Evolutionary conservation across 2,113 vertebrate genomes (phyloP).

Genomic region (Aldabrachelys gigantea): DNA sequence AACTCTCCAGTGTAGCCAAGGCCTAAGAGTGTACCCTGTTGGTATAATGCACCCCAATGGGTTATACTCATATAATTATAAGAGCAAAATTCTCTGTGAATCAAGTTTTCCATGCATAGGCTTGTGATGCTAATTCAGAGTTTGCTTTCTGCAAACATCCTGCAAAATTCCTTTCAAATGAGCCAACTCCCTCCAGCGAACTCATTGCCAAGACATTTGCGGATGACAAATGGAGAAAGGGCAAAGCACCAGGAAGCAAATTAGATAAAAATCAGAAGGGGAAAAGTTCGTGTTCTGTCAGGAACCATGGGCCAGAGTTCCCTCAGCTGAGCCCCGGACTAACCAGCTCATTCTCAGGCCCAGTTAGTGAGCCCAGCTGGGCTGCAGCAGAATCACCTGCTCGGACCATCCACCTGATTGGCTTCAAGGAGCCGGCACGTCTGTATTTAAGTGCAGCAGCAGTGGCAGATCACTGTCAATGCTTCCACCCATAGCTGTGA

Average conservation of each 20-base stretch:
- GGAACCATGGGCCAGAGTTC: not conserved
- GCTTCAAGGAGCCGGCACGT: not conserved
- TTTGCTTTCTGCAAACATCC: not conserved
- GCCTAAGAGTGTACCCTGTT: not conserved
- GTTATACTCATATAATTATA: not conserved
- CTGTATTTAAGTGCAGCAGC: not conserved
- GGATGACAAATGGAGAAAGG: not conserved
- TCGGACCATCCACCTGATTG: not conserved
- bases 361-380: not conserved
- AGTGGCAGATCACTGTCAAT: not conserved
- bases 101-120: not conserved
- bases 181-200: not conserved
- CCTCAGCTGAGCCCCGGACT: too few species aligned
- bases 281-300: not conserved
- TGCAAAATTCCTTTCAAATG: not conserved
- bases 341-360: not conserved
- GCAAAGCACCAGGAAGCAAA: not conserved
- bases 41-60: not conserved
- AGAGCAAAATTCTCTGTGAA: fast-evolving
- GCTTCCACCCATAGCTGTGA: not conserved
- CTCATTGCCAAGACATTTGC: not conserved
- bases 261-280: not conserved
- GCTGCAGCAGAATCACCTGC: not conserved
- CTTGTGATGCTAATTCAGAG: not conserved
- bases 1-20: too few species aligned